Percentiles rank a stretch among this genome's conserved stretches.
Conservation (phyloP, 2,113 vertebrate genomes). For the Stigmatopora argus region DNA sequence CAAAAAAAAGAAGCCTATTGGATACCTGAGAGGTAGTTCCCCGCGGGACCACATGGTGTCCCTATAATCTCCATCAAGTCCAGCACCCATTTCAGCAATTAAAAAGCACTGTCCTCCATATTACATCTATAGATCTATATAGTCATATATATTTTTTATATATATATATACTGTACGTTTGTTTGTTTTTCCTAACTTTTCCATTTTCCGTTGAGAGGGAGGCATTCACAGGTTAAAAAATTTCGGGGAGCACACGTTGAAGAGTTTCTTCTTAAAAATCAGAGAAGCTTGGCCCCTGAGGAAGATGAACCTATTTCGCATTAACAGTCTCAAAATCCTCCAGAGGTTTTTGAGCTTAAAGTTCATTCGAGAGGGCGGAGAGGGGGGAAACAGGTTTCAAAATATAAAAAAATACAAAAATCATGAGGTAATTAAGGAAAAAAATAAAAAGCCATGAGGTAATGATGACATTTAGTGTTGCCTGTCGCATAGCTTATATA, state of each 20-base stretch:
- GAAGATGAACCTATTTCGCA: constrained; percentile 63
- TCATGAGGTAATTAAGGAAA: constrained; percentile 58
- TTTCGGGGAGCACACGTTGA: constrained; percentile 25
- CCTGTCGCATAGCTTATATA: constrained; percentile 57
- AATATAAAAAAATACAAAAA: constrained; percentile 11
- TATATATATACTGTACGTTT: constrained; percentile 1
- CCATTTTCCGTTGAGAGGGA: constrained; percentile 16
- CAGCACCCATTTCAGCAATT: constrained; percentile 36
- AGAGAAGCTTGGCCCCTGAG: constrained; percentile 63
- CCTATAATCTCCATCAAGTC: constrained; percentile 53
- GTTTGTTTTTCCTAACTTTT: not conserved
- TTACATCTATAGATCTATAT: not conserved
- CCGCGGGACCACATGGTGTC: constrained; percentile 45
- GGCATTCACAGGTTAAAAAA: constrained; percentile 52
- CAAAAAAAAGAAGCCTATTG: constrained; percentile 56
- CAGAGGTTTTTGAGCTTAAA: constrained; percentile 52
- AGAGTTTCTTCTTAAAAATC: constrained; percentile 9
- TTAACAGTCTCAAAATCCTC: constrained; percentile 67
- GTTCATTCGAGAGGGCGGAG: constrained; percentile 4
- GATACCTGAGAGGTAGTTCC: constrained; percentile 73
- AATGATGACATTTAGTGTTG: constrained; percentile 56
- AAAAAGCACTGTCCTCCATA: constrained; percentile 30
- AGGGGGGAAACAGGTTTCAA: constrained; percentile 44
- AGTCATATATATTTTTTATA: not conserved
- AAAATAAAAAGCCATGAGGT: constrained; percentile 61